Conservation (phyloP, 2,888 invertebrate species). For the Prosapia bicincta region DNA sequence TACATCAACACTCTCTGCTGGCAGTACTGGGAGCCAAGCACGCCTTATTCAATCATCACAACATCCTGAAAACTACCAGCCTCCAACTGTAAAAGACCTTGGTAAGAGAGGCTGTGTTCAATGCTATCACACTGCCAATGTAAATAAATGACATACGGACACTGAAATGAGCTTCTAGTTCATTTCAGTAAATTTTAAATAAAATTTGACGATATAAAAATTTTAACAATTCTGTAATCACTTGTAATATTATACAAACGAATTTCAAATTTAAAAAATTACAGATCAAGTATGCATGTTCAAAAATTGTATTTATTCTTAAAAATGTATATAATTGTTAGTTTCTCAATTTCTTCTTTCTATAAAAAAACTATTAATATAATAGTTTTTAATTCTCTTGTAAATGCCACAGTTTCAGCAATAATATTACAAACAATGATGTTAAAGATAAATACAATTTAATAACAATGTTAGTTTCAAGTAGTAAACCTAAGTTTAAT, state of each 20-base stretch:
- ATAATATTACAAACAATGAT: no score
- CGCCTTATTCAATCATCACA: constrained; percentile 91
- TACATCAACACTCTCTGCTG: constrained; percentile 89
- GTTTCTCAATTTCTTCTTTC: no score
- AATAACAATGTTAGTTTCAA: no score
- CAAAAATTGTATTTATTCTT: no score
- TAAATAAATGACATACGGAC: constrained; percentile 24
- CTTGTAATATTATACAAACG: neutral
- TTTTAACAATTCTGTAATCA: constrained; percentile 27
- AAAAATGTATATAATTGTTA: no score
- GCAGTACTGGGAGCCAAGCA: constrained; percentile 90
- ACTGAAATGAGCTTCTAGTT: constrained; percentile 38
- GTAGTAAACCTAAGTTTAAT: no score
- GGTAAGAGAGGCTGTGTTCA: constrained; percentile 60
- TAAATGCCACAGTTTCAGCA: no score
- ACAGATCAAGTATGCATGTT: no score
- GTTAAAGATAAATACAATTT: no score
- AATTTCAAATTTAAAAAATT: no score
- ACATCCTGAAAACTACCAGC: constrained; percentile 89
- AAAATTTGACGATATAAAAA: neutral
- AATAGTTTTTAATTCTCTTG: no score
- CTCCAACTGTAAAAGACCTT: constrained; percentile 82
- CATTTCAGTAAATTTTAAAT: constrained; percentile 25
- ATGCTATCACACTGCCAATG: constrained; percentile 38
- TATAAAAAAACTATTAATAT: no score